phyloP scores from a whole-genome alignment of 2,888 invertebrate genomes.

The Furcula furcula region DNA sequence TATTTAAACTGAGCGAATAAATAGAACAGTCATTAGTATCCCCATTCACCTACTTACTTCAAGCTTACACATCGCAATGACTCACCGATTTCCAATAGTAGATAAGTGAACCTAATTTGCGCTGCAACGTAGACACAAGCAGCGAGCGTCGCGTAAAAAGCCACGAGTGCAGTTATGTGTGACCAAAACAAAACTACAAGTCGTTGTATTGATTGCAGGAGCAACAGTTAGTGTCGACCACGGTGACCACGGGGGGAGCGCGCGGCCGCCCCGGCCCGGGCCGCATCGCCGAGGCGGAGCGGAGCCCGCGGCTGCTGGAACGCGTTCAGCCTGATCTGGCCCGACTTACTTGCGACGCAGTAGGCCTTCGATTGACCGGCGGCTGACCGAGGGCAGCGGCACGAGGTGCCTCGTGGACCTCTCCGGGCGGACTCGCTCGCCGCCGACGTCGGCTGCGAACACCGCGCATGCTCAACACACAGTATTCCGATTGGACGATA shows the following conservation, averaged over 20 bases:
- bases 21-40: too few relatives aligned
- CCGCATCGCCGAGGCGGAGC: neutral
- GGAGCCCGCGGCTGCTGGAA: slow-evolving; percentile 4
- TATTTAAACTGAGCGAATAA: too few relatives aligned
- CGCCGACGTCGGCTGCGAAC: slow-evolving; percentile 8
- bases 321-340: neutral
- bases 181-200: slow-evolving; percentile 61
- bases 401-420: slow-evolving; percentile 18
- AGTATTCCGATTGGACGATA: slow-evolving; percentile 12
- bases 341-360: slow-evolving; percentile 10
- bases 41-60: too few relatives aligned
- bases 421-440: slow-evolving; percentile 29
- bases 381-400: slow-evolving; percentile 5
- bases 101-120: too few relatives aligned
- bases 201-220: slow-evolving; percentile 46
- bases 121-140: too few relatives aligned
- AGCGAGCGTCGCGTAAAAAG: slow-evolving; percentile 15
- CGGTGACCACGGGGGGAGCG: neutral
- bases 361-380: slow-evolving; percentile 4
- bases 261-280: slow-evolving; percentile 2
- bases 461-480: slow-evolving; percentile 37
- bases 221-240: slow-evolving; percentile 47
- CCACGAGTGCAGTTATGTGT: slow-evolving; percentile 23
- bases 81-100: too few relatives aligned
- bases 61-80: too few relatives aligned